Conservation (phyloP, 2,888 invertebrate genomes). For the Acanthoscelides obtectus region DNA sequence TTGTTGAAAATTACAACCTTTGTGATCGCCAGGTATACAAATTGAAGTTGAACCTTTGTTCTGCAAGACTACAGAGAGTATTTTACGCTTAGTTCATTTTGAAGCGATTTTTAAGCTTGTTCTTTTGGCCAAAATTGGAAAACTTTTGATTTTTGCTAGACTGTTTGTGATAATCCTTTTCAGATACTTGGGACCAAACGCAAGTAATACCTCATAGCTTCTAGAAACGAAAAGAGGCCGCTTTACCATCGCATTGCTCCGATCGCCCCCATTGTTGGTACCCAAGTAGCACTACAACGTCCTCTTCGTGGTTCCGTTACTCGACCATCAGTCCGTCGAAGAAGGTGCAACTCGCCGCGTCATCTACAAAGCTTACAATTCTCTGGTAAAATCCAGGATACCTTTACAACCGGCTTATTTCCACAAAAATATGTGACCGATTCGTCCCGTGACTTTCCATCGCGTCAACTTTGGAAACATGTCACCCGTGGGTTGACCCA, state of each 20-base stretch:
- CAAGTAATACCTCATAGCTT: no score
- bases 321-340: conserved; percentile 30
- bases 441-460: not conserved
- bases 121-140: no score
- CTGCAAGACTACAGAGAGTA: no score
- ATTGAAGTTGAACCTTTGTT: no score
- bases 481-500: not conserved
- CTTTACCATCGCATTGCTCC: not conserved
- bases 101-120: no score
- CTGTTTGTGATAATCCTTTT: no score
- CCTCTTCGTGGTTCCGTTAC: conserved; percentile 28
- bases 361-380: conserved; percentile 8
- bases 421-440: not conserved
- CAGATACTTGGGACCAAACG: no score
- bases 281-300: not conserved
- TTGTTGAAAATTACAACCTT: no score
- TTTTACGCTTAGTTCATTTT: no score
- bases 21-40: no score
- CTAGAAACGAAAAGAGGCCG: no score
- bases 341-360: conserved; percentile 20
- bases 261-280: not conserved
- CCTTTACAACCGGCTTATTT: not conserved
- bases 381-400: not conserved
- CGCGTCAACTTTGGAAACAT: not conserved
- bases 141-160: no score